Conservation (phyloP, 1,140 invertebrate species). For the Neomicropteryx cornuta region DNA sequence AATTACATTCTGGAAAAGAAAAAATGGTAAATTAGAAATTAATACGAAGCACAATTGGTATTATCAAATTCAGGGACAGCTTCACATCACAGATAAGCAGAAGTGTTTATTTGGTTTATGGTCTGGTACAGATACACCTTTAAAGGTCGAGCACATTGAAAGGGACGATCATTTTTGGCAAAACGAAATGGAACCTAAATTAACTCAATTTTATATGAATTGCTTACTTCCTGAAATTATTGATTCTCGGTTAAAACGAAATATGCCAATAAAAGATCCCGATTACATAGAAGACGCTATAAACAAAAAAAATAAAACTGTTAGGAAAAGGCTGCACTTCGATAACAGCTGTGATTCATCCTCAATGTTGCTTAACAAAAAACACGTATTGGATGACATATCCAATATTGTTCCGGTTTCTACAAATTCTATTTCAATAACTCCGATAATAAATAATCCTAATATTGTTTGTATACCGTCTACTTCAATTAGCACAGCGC, state of each 20-base stretch:
- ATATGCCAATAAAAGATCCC: too few species aligned
- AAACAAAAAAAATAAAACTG: too few species aligned
- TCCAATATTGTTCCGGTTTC: too few species aligned
- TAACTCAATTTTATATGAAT: conserved; percentile 19
- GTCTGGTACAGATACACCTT: conserved; percentile 9
- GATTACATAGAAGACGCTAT: too few species aligned
- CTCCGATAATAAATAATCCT: too few species aligned
- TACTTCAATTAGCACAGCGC: too few species aligned
- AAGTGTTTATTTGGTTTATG: conserved; percentile 12
- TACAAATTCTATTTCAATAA: too few species aligned
- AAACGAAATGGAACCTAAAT: conserved; percentile 12
- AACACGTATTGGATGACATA: too few species aligned
- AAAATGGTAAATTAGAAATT: conserved; percentile 2
- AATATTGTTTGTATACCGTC: too few species aligned
- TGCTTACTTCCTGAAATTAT: conserved; percentile 24
- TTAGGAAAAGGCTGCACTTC: too few species aligned
- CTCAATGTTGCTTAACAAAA: too few species aligned
- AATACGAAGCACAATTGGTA: conserved; percentile 6
- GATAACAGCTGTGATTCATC: too few species aligned
- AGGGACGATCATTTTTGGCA: conserved; percentile 13
- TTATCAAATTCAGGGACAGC: conserved; percentile 10
- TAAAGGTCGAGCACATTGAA: conserved; percentile 7
- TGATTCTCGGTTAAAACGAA: conserved; percentile 24
- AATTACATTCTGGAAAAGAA: conserved; percentile 4
- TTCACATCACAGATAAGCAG: conserved; percentile 9